phyloP scores from a whole-genome alignment of 2,888 invertebrate species.

The Ophioninae sp. region DNA sequence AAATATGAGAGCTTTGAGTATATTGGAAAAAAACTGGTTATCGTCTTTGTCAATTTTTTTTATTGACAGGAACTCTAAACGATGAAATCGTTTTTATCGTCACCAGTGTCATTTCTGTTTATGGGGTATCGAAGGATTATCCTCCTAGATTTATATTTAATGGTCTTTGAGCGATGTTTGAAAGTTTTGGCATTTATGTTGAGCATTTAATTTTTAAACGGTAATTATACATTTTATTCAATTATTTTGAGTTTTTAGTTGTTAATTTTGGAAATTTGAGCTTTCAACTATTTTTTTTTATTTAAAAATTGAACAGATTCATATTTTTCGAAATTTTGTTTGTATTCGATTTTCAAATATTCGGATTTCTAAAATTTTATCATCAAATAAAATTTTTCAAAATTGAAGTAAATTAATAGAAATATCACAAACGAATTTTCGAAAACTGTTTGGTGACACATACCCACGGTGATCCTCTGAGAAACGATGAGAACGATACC shows the following conservation, averaged over 20 bases:
- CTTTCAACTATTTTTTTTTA: neutral
- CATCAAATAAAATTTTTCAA: too few species aligned
- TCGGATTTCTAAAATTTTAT: too few species aligned
- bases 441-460: conserved; percentile 40
- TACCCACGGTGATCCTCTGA: conserved; percentile 59
- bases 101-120: neutral
- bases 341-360: neutral
- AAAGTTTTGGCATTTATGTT: neutral
- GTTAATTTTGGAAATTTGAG: neutral
- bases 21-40: conserved; percentile 17
- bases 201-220: too few species aligned
- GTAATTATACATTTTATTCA: too few species aligned
- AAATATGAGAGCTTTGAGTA: neutral
- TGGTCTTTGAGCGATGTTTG: neutral
- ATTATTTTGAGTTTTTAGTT: too few species aligned
- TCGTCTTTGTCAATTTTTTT: conserved; percentile 37
- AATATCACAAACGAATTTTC: conserved; percentile 7
- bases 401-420: too few species aligned
- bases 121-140: neutral
- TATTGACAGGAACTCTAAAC: conserved; percentile 28
- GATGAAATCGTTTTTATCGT: conserved; percentile 8
- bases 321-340: conserved; percentile 31
- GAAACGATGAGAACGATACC: conserved; percentile 66
- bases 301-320: conserved; percentile 31
- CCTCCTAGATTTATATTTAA: neutral